Base-by-base conservation (phyloP, 2,797 vertebrate genomes). In the Discoglossus pictus region DNA sequence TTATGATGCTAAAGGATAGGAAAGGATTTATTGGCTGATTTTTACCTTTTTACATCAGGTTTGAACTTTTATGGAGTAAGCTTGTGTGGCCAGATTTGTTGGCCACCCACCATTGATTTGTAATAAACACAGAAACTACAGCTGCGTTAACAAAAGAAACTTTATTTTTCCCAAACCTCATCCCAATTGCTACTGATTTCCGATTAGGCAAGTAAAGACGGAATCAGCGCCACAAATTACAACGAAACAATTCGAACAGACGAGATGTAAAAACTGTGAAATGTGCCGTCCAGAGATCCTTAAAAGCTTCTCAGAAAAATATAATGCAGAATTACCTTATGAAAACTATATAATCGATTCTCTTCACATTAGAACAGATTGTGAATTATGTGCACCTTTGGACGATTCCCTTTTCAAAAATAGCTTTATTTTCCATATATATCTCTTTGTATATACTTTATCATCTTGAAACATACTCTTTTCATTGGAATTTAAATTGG, bases 361-460 rank as follows among this genome's bases (percentile, higher is more conserved):
- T 36, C 40, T 61, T 54, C 58, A 27, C 66, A 38, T 36, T 35
- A n/a, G n/a, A 20, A 52, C 20, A 38, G 59, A 54, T 42, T 62
- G 23, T 69, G 34, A 17, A 42, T 47, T 48, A 55, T 62, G 59
- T 63, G 67, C 67, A 15, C 8, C 31, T 25, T 42, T 24, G 34
- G 67, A 48, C 44, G 24, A 15, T 56, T 53, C 34, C 8, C 27
- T 13, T 50, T 55, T 54, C 58, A 69, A 69, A 70, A 62, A 70
- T 70, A 70, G 67, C 51, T 62, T 62, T 46, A 43, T 42, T 60
- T 21, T 43, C 39, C 44, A 38, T 35, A 20, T 55, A 62, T 68
- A 68, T 55, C 23, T 61, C 66, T 70, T 21, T 62, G 31, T 44
- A 50, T 56, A 70, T 70, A 55, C 23, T 43, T 55, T 62, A 40